Evolutionary conservation across 2,888 invertebrate species (phyloP).

Genomic region (Sminthurides aquaticus): DNA sequence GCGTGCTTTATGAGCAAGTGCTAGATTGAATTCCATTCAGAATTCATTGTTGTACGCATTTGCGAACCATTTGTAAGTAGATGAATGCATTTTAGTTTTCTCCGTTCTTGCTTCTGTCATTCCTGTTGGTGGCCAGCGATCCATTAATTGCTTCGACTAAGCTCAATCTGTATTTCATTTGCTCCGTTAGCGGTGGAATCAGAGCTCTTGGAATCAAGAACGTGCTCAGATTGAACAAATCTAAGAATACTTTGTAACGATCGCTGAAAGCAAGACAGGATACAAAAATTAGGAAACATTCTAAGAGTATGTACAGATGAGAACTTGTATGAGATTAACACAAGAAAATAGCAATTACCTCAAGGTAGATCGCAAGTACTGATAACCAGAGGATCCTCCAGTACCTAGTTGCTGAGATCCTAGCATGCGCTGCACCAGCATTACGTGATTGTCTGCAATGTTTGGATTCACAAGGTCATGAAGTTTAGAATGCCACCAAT

Average conservation of each 20-base stretch:
- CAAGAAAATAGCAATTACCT: too few species aligned
- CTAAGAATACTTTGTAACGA: conserved; percentile 96
- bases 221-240: conserved; percentile 93
- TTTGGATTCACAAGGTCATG: neutral
- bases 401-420: conserved; percentile 93
- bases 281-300: too few species aligned
- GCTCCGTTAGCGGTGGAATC: conserved; percentile 77
- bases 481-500: neutral
- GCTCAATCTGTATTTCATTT: conserved; percentile 69
- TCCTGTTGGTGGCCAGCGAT: too few species aligned
- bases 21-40: too few species aligned
- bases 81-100: too few species aligned
- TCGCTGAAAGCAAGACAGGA: conserved; percentile 69
- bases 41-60: too few species aligned
- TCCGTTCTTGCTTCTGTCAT: too few species aligned
- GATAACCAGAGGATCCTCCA: conserved; percentile 96
- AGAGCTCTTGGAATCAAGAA: conserved; percentile 85
- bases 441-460: conserved; percentile 90
- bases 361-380: conserved; percentile 90
- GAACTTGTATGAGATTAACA: too few species aligned
- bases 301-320: too few species aligned
- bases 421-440: conserved; percentile 98
- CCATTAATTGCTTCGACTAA: conserved; percentile 42
- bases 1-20: too few species aligned
- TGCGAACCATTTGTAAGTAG: too few species aligned